Evolutionary conservation across 2,113 vertebrate genomes (phyloP).

Genomic region (Blennius ocellaris): DNA sequence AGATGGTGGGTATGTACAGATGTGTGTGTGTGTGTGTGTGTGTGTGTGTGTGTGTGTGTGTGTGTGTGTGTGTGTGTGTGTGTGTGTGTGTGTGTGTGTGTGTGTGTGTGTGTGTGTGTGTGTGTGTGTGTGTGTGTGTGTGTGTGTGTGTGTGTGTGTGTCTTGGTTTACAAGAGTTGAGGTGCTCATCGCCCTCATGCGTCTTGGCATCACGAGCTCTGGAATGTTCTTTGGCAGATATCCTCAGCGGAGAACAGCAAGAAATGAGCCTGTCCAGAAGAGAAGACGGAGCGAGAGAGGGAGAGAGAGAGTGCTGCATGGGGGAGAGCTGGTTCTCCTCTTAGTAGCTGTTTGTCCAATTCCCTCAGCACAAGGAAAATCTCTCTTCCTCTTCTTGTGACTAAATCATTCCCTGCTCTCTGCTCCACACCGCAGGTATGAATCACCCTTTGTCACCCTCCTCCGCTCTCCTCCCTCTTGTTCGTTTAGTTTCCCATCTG

Average conservation of each 20-base stretch:
- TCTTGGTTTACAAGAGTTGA: slow-evolving; percentile 3
- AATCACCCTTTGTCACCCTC: slow-evolving; percentile 74
- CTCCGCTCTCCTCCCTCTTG: slow-evolving; percentile 58
- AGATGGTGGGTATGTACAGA: slow-evolving; percentile 29
- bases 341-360: slow-evolving; percentile 69
- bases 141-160: slow-evolving; percentile 17
- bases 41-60: slow-evolving; percentile 12
- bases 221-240: slow-evolving; percentile 57
- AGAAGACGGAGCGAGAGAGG: slow-evolving; percentile 33
- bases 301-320: slow-evolving; percentile 29
- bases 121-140: slow-evolving; percentile 11
- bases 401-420: slow-evolving; percentile 62
- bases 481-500: slow-evolving; percentile 66
- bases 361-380: slow-evolving; percentile 54
- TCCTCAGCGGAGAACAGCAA: slow-evolving; percentile 51
- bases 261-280: slow-evolving; percentile 64
- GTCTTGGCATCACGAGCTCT: slow-evolving; percentile 51
- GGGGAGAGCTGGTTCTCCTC: slow-evolving; percentile 51
- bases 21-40: slow-evolving; percentile 12
- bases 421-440: slow-evolving; percentile 57
- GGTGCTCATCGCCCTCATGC: slow-evolving; percentile 24
- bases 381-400: slow-evolving; percentile 58
- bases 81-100: slow-evolving; percentile 2
- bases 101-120: slow-evolving; percentile 20
- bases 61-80: slow-evolving; percentile 5